A percentile compares a stretch with the other conserved stretches of the same genome.
Conservation (phyloP, 2,888 invertebrate species). For the Aproaerema taeniolella region DNA sequence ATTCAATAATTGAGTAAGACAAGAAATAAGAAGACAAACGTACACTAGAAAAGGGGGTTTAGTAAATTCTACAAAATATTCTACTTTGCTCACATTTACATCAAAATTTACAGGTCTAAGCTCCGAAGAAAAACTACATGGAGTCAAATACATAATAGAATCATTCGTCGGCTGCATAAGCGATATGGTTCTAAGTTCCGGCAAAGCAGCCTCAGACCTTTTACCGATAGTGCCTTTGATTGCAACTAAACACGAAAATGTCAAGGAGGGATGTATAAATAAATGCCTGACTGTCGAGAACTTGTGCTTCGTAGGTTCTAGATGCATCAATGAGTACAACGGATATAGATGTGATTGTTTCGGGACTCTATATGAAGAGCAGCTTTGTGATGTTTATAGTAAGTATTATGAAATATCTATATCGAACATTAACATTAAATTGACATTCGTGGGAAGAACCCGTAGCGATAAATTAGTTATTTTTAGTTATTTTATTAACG, state of each 20-base stretch:
- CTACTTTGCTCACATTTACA: no score
- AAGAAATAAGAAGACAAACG: no score
- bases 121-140: conserved; percentile 91
- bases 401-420: no score
- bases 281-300: conserved; percentile 89
- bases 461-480: no score
- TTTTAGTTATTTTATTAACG: no score
- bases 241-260: conserved; percentile 92
- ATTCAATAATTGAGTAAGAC: no score
- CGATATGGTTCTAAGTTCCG: conserved; percentile 90
- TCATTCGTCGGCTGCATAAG: conserved; percentile 95
- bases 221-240: conserved; percentile 89
- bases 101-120: conserved; percentile 84
- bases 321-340: conserved; percentile 95
- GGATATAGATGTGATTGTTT: conserved; percentile 95
- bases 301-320: conserved; percentile 91
- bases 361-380: conserved; percentile 93
- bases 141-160: conserved; percentile 94
- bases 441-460: no score
- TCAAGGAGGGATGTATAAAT: conserved; percentile 92
- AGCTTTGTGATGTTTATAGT: conserved; percentile 95
- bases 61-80: no score
- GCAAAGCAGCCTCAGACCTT: conserved; percentile 90
- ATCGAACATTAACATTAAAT: no score
- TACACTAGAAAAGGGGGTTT: no score